Conservation (phyloP, 1,140 invertebrate species). For the Caenorhabditis briggsae region DNA sequence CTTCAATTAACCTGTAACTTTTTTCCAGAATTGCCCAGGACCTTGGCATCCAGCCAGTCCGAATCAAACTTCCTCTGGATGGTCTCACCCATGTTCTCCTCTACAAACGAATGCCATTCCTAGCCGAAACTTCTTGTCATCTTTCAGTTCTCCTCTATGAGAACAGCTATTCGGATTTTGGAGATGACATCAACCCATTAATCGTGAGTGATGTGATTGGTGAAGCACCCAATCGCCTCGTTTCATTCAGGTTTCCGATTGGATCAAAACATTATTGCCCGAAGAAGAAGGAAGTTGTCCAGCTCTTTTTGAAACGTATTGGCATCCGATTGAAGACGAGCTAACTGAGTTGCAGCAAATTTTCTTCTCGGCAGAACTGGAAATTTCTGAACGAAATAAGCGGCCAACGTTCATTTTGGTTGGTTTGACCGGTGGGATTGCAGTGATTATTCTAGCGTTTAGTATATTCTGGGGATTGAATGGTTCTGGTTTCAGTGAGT, state of each 20-base stretch:
- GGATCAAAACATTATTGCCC: conserved; percentile 37
- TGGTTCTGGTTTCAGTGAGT: conserved; percentile 39
- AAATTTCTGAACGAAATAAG: conserved; percentile 46
- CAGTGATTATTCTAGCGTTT: conserved; percentile 22
- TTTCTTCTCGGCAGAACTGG: conserved; percentile 17
- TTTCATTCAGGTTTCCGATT: conserved; percentile 23
- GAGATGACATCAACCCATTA: conserved; percentile 35
- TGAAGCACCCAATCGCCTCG: not conserved
- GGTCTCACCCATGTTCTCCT: conserved; percentile 13
- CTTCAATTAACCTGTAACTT: too few relatives aligned
- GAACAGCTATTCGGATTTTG: conserved; percentile 42
- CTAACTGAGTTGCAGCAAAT: conserved; percentile 50
- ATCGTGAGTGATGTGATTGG: not conserved
- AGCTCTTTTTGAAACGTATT: conserved; percentile 47
- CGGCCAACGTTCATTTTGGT: conserved; percentile 10
- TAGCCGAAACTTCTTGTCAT: conserved; percentile 21
- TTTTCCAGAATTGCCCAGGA: conserved; percentile 24
- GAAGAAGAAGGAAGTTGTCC: conserved; percentile 28
- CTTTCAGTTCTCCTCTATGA: conserved; percentile 32
- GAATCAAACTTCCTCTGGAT: conserved; percentile 16
- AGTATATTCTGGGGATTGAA: conserved; percentile 51
- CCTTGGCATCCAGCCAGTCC: not conserved
- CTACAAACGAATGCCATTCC: conserved; percentile 23
- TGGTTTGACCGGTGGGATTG: conserved; percentile 27
- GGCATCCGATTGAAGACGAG: conserved; percentile 44